Conservation (phyloP, 1,140 invertebrate species). For the Drosophila athabasca region DNA sequence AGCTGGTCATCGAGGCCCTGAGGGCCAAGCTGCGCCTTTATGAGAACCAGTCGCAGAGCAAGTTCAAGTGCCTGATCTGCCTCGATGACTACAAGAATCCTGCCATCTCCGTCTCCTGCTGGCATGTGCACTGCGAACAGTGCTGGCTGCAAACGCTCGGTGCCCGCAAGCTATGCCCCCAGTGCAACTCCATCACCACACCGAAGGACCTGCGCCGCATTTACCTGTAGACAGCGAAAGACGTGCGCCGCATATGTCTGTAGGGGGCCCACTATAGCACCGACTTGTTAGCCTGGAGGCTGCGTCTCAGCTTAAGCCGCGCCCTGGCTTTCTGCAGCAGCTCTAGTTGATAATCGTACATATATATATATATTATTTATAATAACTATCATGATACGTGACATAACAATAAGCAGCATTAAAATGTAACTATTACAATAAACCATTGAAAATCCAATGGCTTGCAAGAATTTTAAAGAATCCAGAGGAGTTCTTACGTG, state of each 20-base stretch:
- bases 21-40: slow-evolving; percentile 89
- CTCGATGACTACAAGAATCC: slow-evolving; percentile 93
- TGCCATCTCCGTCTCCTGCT: slow-evolving; percentile 97
- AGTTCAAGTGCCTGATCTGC: slow-evolving; percentile 93
- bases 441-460: slow-evolving; percentile 29
- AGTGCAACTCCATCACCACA: slow-evolving; percentile 97
- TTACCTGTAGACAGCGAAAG: slow-evolving; percentile 89
- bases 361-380: slow-evolving; percentile 53
- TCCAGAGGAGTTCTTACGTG: no score
- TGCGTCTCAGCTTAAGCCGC: slow-evolving; percentile 11
- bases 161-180: slow-evolving; percentile 96
- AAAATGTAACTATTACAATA: slow-evolving; percentile 69
- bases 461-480: no score
- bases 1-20: slow-evolving; percentile 90
- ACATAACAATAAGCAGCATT: slow-evolving; percentile 72
- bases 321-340: slow-evolving; percentile 19
- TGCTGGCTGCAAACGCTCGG: slow-evolving; percentile 96
- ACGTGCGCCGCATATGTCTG: slow-evolving; percentile 94
- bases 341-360: slow-evolving; percentile 43
- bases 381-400: slow-evolving; percentile 62
- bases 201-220: slow-evolving; percentile 93
- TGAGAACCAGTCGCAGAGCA: slow-evolving; percentile 84
- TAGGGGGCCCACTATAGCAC: slow-evolving; percentile 83
- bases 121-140: slow-evolving; percentile 97
- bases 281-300: slow-evolving; percentile 30